These are phyloP conservation scores for Papilio gigon DNA, from an alignment of 2,888 invertebrate genomes.

Conservation along the genomic window DNA sequence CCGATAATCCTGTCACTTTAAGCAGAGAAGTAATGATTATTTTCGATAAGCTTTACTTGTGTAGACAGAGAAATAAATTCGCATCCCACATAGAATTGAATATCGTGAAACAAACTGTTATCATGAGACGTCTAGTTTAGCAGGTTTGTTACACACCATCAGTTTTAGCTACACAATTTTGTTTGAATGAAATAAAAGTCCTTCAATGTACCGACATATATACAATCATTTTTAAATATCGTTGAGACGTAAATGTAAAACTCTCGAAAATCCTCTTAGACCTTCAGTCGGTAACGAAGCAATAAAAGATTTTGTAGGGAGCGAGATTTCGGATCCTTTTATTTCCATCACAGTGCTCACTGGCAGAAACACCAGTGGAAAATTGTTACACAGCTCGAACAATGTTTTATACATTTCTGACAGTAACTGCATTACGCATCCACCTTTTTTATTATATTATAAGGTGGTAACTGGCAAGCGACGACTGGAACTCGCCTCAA, in stretches of 20 bases:
- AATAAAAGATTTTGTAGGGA: slow-evolving; percentile 9
- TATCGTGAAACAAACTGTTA: not conserved
- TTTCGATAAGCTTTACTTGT: not conserved
- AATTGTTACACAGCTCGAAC: slow-evolving; percentile 15
- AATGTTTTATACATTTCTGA: slow-evolving; percentile 19
- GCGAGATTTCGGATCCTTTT: slow-evolving; percentile 19
- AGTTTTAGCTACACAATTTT: too few relatives aligned
- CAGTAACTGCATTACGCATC: not conserved
- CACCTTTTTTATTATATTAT: not conserved
- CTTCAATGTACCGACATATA: too few relatives aligned
- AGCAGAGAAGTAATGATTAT: not conserved
- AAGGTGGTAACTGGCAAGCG: too few relatives aligned
- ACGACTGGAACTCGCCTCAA: too few relatives aligned
- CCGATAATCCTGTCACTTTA: slow-evolving; percentile 4
- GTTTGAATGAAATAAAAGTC: too few relatives aligned
- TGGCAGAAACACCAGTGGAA: not conserved
- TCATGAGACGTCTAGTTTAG: too few relatives aligned
- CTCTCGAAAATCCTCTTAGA: too few relatives aligned
- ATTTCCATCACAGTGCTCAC: not conserved
- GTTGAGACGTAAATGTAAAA: too few relatives aligned
- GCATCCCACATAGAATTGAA: not conserved
- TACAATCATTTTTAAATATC: too few relatives aligned
- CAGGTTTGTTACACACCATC: too few relatives aligned
- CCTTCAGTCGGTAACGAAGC: too few relatives aligned
- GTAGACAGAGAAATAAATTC: not conserved